These are phyloP conservation scores for Elaeidobius kamerunicus DNA, from an alignment of 2,888 invertebrate species.

Conservation along the genomic window DNA sequence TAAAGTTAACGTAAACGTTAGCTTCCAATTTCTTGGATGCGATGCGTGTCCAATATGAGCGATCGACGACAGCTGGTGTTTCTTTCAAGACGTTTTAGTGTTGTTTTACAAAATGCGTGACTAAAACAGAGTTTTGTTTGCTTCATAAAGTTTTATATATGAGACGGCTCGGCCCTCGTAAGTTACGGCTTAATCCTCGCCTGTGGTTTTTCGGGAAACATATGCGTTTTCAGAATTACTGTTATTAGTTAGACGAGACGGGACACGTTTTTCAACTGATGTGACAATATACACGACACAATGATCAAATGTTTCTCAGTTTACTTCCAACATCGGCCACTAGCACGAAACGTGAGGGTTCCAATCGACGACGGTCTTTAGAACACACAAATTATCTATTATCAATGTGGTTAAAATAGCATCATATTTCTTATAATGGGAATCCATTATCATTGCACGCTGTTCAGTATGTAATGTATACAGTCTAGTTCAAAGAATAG, in stretches of 20 bases:
- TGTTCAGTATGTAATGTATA: too few relatives aligned
- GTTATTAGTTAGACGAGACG: slow-evolving; percentile 10
- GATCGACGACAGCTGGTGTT: slow-evolving; percentile 17
- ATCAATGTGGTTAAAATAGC: too few relatives aligned
- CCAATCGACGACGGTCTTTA: too few relatives aligned
- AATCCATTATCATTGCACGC: too few relatives aligned
- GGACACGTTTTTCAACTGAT: slow-evolving; percentile 50
- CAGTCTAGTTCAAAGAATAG: too few relatives aligned
- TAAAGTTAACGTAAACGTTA: background rate
- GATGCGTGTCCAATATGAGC: slow-evolving; percentile 9
- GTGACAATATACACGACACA: too few relatives aligned
- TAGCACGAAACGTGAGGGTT: too few relatives aligned
- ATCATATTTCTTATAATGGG: too few relatives aligned
- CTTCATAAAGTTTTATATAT: slow-evolving; percentile 22
- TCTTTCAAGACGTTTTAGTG: slow-evolving; percentile 16
- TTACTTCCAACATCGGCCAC: too few relatives aligned
- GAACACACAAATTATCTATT: too few relatives aligned
- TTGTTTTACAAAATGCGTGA: slow-evolving; percentile 25
- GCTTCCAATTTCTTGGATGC: background rate
- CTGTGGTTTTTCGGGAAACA: slow-evolving; percentile 15
- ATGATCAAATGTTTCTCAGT: too few relatives aligned
- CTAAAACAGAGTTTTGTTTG: slow-evolving; percentile 18
- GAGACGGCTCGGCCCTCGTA: slow-evolving; percentile 9
- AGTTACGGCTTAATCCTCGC: slow-evolving; percentile 20
- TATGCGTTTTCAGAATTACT: slow-evolving; percentile 17